Evolutionary conservation across 2,113 vertebrate genomes (phyloP).

Genomic region (Sturnus vulgaris): DNA sequence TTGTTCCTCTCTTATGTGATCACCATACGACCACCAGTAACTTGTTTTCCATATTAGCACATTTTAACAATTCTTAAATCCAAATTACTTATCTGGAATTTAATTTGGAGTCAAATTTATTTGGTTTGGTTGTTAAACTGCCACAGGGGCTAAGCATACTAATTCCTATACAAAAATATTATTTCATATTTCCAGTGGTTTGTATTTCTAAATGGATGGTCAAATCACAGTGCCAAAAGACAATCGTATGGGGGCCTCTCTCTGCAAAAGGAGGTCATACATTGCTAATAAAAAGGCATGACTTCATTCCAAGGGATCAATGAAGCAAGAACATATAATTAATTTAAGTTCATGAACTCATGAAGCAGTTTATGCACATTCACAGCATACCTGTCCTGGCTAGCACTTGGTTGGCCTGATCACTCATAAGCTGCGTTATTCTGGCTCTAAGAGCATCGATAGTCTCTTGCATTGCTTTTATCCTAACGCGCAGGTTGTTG

Average conservation of each 20-base stretch:
- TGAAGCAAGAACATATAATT: neutral
- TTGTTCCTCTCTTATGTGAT: neutral
- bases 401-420: constrained; percentile 88
- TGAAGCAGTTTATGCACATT: neutral
- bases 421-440: constrained; percentile 88
- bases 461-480: constrained; percentile 99
- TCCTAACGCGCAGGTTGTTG: constrained; percentile 89
- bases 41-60: neutral
- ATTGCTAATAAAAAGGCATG: neutral
- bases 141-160: neutral
- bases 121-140: neutral
- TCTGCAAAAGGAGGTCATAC: neutral
- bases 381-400: constrained; percentile 81
- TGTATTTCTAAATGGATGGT: neutral
- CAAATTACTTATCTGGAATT: neutral
- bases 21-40: neutral
- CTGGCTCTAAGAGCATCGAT: constrained; percentile 85
- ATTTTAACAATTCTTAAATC: neutral
- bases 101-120: neutral
- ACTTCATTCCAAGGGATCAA: neutral
- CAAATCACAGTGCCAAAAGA: neutral
- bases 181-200: neutral
- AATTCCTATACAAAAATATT: neutral
- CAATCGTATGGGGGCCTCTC: neutral
- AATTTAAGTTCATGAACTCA: neutral